A percentile compares a stretch with the other conserved stretches of the same genome.
Evolutionary conservation across 64 coral and sea anemone species (phyloP).

Genomic region (Anthopleura sola): DNA sequence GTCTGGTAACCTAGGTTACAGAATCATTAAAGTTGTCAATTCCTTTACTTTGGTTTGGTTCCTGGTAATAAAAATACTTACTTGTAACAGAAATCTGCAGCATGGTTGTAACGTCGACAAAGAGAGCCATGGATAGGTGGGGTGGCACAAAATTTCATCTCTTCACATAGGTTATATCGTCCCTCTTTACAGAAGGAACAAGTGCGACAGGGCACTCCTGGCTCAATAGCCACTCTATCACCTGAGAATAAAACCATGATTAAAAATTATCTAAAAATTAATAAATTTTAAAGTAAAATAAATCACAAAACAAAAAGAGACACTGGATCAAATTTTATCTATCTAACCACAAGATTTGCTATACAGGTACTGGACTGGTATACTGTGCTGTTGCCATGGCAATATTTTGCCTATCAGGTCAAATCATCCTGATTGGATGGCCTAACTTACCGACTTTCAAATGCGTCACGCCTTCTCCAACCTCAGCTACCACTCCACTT

Average conservation of each 20-base stretch:
- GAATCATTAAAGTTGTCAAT: neutral
- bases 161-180: constrained; percentile 82
- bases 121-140: constrained; percentile 87
- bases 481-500: constrained; percentile 62
- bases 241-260: constrained; percentile 17
- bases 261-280: no score
- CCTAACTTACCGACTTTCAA: constrained; percentile 76
- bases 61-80: constrained; percentile 9
- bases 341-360: no score
- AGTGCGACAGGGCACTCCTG: constrained; percentile 66
- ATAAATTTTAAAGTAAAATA: no score
- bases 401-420: no score
- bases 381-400: no score
- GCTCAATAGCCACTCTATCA: constrained; percentile 97
- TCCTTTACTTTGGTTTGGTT: neutral
- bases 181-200: constrained; percentile 90
- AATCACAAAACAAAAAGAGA: no score
- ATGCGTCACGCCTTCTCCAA: constrained; percentile 84
- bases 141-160: constrained; percentile 89
- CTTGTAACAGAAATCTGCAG: constrained; percentile 98
- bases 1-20: constrained; percentile 68
- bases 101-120: constrained; percentile 75
- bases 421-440: no score
- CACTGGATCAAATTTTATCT: no score
- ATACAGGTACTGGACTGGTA: no score